phyloP scores from a whole-genome alignment of 2,113 vertebrate genomes.

The Nestor notabilis region DNA sequence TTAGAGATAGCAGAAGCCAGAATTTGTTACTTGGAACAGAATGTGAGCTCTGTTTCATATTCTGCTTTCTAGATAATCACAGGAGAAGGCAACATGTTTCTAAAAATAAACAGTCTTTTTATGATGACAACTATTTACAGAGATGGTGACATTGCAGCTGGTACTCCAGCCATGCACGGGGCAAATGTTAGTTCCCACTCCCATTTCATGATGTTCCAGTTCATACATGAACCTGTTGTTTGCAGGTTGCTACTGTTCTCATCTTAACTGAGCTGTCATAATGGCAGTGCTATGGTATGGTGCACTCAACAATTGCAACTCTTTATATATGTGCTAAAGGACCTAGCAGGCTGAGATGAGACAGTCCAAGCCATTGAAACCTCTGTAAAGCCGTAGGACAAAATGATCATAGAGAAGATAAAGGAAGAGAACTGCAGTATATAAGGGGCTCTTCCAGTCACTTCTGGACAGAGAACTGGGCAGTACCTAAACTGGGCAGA shows the following conservation, averaged over 20 bases:
- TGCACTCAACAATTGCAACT: not conserved
- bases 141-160: not conserved
- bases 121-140: not conserved
- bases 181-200: not conserved
- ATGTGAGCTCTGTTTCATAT: not conserved
- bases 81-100: not conserved
- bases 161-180: not conserved
- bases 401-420: not conserved
- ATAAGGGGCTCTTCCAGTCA: not conserved
- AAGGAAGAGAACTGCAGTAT: not conserved
- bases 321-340: not conserved
- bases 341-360: not conserved
- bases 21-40: not conserved
- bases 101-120: not conserved
- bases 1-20: not conserved
- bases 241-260: not conserved
- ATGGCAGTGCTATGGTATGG: not conserved
- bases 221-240: fast-evolving
- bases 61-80: not conserved
- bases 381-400: not conserved
- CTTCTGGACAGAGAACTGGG: not conserved
- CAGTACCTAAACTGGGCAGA: not conserved
- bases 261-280: not conserved
- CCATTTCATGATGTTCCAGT: fast-evolving
- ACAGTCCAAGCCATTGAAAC: not conserved